Percentiles rank a stretch among this genome's conserved stretches.
These are phyloP conservation scores for Nasonia vitripennis DNA, from an alignment of 1,140 invertebrate genomes.

Conservation along the genomic window DNA sequence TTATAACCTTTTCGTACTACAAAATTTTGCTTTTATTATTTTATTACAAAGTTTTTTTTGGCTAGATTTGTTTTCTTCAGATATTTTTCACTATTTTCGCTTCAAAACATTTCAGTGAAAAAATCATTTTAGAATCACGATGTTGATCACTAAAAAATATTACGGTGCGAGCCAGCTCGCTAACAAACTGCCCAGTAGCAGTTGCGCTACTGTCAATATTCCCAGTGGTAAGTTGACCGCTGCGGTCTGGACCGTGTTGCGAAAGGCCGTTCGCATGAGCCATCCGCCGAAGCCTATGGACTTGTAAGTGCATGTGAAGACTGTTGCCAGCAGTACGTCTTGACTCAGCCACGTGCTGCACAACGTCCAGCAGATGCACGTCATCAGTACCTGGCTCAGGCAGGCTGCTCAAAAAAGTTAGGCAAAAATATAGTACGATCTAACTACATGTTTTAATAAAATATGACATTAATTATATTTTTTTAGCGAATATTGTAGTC, in stretches of 20 bases:
- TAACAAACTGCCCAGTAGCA: slow-evolving; percentile 69
- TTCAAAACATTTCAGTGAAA: slow-evolving; percentile 14
- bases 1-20: slow-evolving; percentile 25
- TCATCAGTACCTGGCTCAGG: slow-evolving; percentile 67
- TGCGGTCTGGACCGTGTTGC: slow-evolving; percentile 63
- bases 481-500: no score
- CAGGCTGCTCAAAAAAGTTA: slow-evolving; percentile 60
- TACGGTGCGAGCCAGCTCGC: slow-evolving; percentile 67
- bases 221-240: slow-evolving; percentile 70
- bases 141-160: slow-evolving; percentile 11
- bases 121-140: background rate
- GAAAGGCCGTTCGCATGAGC: slow-evolving; percentile 66
- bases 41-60: slow-evolving; percentile 28
- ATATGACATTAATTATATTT: no score
- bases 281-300: slow-evolving; percentile 70
- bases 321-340: slow-evolving; percentile 64
- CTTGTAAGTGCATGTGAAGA: slow-evolving; percentile 72
- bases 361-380: slow-evolving; percentile 69
- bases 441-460: slow-evolving; percentile 36
- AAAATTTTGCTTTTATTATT: slow-evolving; percentile 39
- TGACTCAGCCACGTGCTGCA: slow-evolving; percentile 67
- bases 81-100: slow-evolving; percentile 5
- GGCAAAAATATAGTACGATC: slow-evolving; percentile 48
- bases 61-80: background rate
- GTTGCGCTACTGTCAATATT: slow-evolving; percentile 69